phyloP scores from a whole-genome alignment of 2,797 vertebrate species.

The Triplophysa bombifrons region DNA sequence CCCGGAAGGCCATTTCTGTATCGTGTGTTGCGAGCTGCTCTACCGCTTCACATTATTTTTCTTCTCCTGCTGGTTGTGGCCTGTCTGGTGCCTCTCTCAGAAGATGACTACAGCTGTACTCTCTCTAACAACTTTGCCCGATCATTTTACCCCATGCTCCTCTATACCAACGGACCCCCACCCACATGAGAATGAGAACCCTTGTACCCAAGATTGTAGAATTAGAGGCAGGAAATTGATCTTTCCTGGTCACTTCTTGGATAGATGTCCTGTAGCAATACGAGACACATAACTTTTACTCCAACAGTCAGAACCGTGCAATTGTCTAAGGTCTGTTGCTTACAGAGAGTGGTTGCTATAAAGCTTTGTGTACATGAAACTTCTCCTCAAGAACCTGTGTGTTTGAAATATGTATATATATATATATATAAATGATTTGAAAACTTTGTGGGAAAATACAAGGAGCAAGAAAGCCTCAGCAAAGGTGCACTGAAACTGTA shows the following conservation, averaged over 20 bases:
- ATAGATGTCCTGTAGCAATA: neutral
- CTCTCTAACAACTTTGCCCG: constrained; percentile 92
- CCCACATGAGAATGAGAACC: constrained; percentile 78
- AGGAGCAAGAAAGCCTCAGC: neutral
- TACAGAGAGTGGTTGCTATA: neutral
- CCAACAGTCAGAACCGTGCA: neutral
- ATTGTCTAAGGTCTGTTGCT: neutral
- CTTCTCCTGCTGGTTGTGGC: constrained; percentile 85
- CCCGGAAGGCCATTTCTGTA: constrained; percentile 76
- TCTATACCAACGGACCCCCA: constrained; percentile 91
- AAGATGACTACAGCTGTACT: constrained; percentile 88
- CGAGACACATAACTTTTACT: neutral
- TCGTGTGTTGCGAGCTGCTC: constrained; percentile 82
- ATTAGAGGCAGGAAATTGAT: neutral
- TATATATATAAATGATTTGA: neutral
- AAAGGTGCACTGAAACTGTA: constrained; percentile 2
- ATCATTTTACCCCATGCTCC: constrained; percentile 94
- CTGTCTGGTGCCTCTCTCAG: constrained; percentile 82
- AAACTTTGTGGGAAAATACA: neutral
- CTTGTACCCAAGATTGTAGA: neutral
- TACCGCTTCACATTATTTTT: constrained; percentile 87
- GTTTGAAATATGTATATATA: neutral
- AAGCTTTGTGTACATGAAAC: neutral
- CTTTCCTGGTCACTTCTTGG: neutral
- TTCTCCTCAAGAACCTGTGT: neutral